phyloP scores from a whole-genome alignment of 2,797 vertebrate species.

The Chloroceryle inda region DNA sequence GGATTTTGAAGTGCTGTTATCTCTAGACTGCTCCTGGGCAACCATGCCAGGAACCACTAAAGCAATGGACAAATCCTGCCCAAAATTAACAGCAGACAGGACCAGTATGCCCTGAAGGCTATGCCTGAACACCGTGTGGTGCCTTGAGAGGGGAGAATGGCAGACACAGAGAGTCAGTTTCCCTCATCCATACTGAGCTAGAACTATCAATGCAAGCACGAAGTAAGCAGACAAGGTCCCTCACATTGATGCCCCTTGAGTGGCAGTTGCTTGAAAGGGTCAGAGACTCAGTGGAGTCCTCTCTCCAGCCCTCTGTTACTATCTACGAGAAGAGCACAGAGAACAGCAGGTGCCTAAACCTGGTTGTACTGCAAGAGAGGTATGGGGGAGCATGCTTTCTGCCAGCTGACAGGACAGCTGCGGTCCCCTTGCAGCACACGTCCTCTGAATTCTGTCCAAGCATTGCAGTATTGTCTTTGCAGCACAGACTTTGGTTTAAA shows the following conservation, averaged over 20 bases:
- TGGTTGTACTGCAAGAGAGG: background rate
- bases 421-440: background rate
- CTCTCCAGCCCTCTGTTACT: background rate
- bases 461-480: constrained; percentile 5
- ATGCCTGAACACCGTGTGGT: background rate
- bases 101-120: background rate
- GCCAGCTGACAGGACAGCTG: background rate
- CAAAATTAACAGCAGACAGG: background rate
- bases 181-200: background rate
- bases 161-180: background rate
- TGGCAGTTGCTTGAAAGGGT: background rate
- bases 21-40: background rate
- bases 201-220: background rate
- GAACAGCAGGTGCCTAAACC: background rate
- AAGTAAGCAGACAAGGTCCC: background rate
- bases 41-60: background rate
- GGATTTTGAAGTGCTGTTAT: background rate
- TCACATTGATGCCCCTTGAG: accelerated
- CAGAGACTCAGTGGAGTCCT: background rate
- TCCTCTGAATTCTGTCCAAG: constrained; percentile 31
- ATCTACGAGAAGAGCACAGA: background rate
- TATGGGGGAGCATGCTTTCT: background rate
- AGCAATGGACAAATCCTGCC: background rate
- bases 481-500: constrained; percentile 21
- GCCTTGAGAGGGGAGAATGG: background rate